Evolutionary conservation across 1,140 invertebrate genomes (phyloP).

Genomic region (Drosophila burlai): DNA sequence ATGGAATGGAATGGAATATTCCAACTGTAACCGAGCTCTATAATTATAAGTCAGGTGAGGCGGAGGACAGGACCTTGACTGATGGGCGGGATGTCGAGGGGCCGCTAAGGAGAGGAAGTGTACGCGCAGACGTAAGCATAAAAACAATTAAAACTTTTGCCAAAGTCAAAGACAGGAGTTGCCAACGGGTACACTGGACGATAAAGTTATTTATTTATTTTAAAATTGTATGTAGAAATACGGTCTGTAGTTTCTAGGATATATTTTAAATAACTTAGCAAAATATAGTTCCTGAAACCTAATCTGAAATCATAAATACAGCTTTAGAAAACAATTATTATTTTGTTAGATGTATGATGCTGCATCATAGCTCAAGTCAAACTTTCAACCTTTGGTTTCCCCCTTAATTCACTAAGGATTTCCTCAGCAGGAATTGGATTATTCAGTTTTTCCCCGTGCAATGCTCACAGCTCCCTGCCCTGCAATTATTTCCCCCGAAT

Average conservation of each 20-base stretch:
- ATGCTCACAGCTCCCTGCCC: not conserved
- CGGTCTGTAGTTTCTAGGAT: too few relatives aligned
- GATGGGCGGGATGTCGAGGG: conserved; percentile 1
- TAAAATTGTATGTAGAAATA: not conserved
- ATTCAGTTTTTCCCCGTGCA: conserved; percentile 1
- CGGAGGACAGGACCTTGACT: conserved; percentile 8
- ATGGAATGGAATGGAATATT: conserved; percentile 37
- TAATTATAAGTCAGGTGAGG: conserved; percentile 49
- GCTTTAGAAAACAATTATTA: not conserved
- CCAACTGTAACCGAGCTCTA: conserved; percentile 38
- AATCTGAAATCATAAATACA: not conserved
- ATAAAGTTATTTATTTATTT: not conserved
- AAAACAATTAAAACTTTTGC: conserved; percentile 78
- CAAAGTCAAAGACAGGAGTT: conserved; percentile 41
- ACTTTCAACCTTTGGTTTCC: too few relatives aligned
- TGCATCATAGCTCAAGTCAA: not conserved
- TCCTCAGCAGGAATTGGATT: not conserved
- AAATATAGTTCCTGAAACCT: not conserved
- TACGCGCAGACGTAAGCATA: conserved; percentile 57
- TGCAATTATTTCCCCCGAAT: conserved; percentile 36
- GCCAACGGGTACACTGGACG: not conserved
- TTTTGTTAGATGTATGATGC: not conserved
- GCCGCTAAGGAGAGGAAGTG: conserved; percentile 14
- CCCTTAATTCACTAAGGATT: not conserved
- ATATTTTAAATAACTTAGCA: not conserved